These are phyloP conservation scores for Sebastolobus altivelis DNA, from an alignment of 2,797 vertebrate genomes.

Conservation along the genomic window DNA sequence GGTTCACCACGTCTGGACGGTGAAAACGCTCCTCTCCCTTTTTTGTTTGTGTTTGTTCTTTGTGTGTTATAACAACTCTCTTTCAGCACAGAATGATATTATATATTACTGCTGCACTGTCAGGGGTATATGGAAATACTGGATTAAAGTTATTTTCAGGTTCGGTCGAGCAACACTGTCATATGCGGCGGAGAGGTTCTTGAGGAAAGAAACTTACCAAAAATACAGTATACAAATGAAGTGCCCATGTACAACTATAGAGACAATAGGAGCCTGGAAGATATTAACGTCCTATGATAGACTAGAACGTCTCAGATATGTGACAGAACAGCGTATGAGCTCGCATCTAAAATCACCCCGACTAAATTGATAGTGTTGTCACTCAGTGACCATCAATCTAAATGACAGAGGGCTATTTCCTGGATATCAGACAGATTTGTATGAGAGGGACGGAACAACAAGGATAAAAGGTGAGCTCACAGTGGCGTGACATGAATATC, in stretches of 20 bases:
- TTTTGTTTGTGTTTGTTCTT: not conserved
- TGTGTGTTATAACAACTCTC: not conserved
- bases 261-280: constrained; percentile 6
- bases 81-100: not conserved
- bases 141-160: not conserved
- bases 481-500: constrained; percentile 11
- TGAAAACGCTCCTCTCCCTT: not conserved
- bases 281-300: constrained; percentile 9
- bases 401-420: constrained; percentile 12
- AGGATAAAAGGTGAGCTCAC: constrained; percentile 23
- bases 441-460: constrained; percentile 11
- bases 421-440: constrained; percentile 18
- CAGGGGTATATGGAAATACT: not conserved
- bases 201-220: not conserved
- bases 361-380: constrained; percentile 19
- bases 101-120: not conserved
- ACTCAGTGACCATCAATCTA: constrained; percentile 27
- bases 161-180: not conserved
- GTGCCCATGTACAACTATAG: not conserved
- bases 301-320: constrained; percentile 1
- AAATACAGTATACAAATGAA: constrained; percentile 16
- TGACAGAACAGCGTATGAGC: not conserved
- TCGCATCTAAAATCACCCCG: constrained; percentile 18
- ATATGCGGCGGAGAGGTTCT: not conserved
- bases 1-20: not conserved